Conservation (phyloP, 2,113 vertebrate species). For the Laticauda laticaudata region DNA sequence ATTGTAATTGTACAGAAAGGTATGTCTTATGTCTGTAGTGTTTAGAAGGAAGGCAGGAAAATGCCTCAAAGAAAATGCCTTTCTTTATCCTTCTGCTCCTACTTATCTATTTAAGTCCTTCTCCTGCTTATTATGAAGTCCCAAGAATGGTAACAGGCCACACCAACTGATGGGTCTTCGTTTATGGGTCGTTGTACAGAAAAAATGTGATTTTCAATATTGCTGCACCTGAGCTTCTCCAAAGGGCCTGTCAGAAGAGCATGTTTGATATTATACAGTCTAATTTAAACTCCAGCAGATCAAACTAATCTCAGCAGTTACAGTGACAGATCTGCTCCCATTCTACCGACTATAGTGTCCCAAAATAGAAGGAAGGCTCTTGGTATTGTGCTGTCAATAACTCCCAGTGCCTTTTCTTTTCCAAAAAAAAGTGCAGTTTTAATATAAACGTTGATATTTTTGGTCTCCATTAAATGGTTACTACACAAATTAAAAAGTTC, state of each 20-base stretch:
- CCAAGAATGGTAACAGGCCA: neutral
- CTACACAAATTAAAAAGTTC: conserved; percentile 53
- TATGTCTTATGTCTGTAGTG: accelerated
- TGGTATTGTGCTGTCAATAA: neutral
- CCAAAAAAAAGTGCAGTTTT: conserved; percentile 55
- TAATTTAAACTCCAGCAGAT: neutral
- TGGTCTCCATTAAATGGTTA: conserved; percentile 64
- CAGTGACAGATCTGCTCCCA: neutral
- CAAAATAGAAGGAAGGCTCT: neutral
- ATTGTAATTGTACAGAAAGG: neutral
- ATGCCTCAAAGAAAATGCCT: too few species aligned
- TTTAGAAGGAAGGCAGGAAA: neutral
- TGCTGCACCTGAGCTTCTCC: neutral
- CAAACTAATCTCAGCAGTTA: neutral
- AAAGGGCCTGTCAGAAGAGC: neutral
- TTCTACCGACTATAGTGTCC: neutral
- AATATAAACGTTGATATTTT: conserved; percentile 62
- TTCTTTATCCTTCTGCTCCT: neutral
- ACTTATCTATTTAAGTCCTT: too few species aligned
- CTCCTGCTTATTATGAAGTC: neutral
- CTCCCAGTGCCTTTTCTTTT: neutral
- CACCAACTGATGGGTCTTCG: neutral
- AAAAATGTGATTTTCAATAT: neutral
- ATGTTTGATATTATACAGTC: neutral
- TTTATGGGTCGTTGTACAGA: neutral